Base-by-base conservation (phyloP, 2,888 invertebrate genomes). In the Epinotia nisella region DNA sequence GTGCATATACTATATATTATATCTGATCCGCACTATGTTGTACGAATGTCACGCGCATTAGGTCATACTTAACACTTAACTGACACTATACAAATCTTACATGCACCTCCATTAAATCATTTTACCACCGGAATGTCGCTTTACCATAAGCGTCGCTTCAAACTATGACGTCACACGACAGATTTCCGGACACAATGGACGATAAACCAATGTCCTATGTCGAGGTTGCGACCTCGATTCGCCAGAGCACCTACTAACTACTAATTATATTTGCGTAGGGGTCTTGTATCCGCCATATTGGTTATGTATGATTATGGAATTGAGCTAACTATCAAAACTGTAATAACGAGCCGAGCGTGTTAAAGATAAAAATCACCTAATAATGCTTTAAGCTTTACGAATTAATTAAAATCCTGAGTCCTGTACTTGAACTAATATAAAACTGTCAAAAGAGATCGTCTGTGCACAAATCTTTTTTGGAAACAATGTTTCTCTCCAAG, bases 141-240 rank as follows among this genome's bases (percentile, higher is more conserved):
- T 61, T 24, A 24, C 67, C 72, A 62, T 72, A 68, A 24, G 21
- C 41, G 61, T 62, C 67, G 61, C 55, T 53, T 55, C 53, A 45
- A 29, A 35, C 41, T 64, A 39, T 73, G 73, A 73, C 73, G 58
- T 69, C 68, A 73, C 59, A 51, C 39, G 56, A 19, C 59, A 29
- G 41, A 64, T 69, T 73, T 73, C 69, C 58, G 73, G 39, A 64
- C 67, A 73, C 73, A 73, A 73, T 73, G 51, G 69, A 10, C 69
- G 41, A 73, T 73, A 73, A 73, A 69, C 62, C 58, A 64, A 59
- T 73, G 58, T 49, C 69, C 73, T 64, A 53, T 53, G 73, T 62
- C 41, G 59, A 64, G 73, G 68, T 15, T 69, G 19, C 58, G 64
- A 64, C 73, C 73, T 73, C 73, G 69, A 73, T 51, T 55, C 67